These are phyloP conservation scores for Ceratotherium simum DNA, from an alignment of 2,113 vertebrate genomes.

Conservation along the genomic window DNA sequence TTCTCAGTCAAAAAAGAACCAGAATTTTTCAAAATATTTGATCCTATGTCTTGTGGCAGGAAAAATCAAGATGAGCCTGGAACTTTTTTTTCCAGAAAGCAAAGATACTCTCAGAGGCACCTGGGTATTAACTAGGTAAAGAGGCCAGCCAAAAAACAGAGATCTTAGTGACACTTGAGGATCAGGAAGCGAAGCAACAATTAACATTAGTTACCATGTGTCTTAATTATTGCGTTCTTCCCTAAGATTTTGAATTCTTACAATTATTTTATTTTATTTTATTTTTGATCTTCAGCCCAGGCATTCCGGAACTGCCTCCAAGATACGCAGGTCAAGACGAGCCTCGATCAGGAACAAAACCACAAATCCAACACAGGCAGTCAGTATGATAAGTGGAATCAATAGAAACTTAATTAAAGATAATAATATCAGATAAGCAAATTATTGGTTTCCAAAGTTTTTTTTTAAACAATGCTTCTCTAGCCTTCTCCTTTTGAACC, in stretches of 20 bases:
- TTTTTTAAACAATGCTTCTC: not conserved
- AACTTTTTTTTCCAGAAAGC: not conserved
- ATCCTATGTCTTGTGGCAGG: not conserved
- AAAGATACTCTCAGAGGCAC: not conserved
- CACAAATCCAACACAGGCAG: not conserved
- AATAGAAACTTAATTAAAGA: not conserved
- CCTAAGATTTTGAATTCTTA: not conserved
- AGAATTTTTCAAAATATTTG: constrained; percentile 6
- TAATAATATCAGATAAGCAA: not conserved
- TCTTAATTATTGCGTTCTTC: not conserved
- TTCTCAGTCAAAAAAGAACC: constrained; percentile 1
- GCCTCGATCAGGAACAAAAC: not conserved
- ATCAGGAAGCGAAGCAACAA: too few relatives aligned
- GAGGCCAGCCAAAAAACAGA: not conserved
- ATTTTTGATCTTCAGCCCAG: not conserved
- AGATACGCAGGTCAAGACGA: not conserved
- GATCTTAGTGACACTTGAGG: not conserved
- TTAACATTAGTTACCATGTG: not conserved
- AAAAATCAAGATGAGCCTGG: not conserved
- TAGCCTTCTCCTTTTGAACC: not conserved
- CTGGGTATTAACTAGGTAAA: not conserved
- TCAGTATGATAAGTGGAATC: not conserved
- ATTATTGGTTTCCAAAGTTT: not conserved
- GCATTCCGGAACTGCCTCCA: constrained; percentile 34
- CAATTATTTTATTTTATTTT: not conserved